Base-by-base conservation (phyloP, 2,113 vertebrate genomes). In the Microtus montanus region DNA sequence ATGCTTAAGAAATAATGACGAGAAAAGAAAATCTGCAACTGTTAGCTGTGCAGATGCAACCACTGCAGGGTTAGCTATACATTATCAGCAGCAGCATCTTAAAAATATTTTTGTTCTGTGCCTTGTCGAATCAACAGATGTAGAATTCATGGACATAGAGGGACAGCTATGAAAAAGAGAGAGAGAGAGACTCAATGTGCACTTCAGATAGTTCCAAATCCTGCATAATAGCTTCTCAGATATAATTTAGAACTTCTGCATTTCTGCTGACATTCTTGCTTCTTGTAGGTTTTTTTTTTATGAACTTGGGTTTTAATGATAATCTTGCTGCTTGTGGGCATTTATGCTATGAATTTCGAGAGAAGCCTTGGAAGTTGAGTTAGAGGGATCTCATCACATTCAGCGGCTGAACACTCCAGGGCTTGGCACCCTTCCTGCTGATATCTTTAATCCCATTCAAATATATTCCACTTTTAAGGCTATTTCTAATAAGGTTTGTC, bases 371-470 rank as follows among this genome's bases (percentile, higher is more conserved):
- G 68, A 97, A 97, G 71, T 54, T 87, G 89, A 97, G 74, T 92
- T 88, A 78, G 54, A 64, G 92, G 73, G 35, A 58, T 80, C 80
- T 95, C 87, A 94, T 92, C 96, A 92, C 41, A 94, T 96, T 96
- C 92, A 92, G 97, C 20, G 93, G 93, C 83, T 44, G 89, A 90
- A 97, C 35, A 97, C 80, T 93, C 91, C n/a, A 63, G 77, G 94
- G 96, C 93, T 35, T 54, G 44, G 96, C 96, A 84, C 77, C 77
- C 33, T 91, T 13, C 30, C 15, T 80, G 83, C 86, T 87, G 92
- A 97, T 97, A 97, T 85, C 92, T 93, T 98, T 96, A 97, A 98
- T 96, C 89, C 95, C 64, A 95, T 96, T 97, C 91, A 94, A 61
- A 96, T 96, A 79, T 91, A 94, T 96, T 96, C 22, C 2, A 93